These are phyloP conservation scores for Drosophila austrosaltans DNA, from an alignment of 2,888 invertebrate genomes.

Conservation along the genomic window DNA sequence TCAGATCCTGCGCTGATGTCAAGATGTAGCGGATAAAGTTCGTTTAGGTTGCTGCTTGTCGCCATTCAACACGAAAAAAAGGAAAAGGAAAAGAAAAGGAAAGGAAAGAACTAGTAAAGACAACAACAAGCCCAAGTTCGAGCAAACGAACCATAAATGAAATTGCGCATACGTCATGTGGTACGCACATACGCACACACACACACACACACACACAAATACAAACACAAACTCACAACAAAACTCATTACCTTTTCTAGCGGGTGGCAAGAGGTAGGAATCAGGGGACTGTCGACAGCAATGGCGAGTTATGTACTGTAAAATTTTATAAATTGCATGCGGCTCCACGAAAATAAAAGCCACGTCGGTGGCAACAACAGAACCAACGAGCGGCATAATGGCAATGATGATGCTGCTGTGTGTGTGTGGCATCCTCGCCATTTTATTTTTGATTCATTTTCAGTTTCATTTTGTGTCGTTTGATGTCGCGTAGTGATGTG, in stretches of 20 bases:
- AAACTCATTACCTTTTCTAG: slow-evolving; percentile 57
- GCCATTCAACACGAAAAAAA: slow-evolving; percentile 20
- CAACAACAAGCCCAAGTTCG: slow-evolving; percentile 50
- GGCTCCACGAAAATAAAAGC: slow-evolving; percentile 31
- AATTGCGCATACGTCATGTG: slow-evolving; percentile 70
- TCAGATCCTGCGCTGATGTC: slow-evolving; percentile 31
- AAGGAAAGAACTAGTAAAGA: slow-evolving; percentile 41
- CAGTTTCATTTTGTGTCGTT: slow-evolving; percentile 53
- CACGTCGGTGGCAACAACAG: slow-evolving; percentile 23
- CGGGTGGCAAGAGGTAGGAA: slow-evolving; percentile 25
- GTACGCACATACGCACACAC: slow-evolving; percentile 28
- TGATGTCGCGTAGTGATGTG: slow-evolving; percentile 32
- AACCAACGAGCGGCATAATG: slow-evolving; percentile 44
- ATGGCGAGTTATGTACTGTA: slow-evolving; percentile 56
- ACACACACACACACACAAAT: slow-evolving; percentile 25
- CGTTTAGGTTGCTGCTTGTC: slow-evolving; percentile 34
- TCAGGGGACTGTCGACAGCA: not conserved
- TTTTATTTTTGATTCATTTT: slow-evolving; percentile 62
- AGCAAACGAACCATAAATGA: slow-evolving; percentile 61
- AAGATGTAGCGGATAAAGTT: slow-evolving; percentile 35
- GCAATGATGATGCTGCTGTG: slow-evolving; percentile 46
- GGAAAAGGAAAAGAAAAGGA: too few species aligned
- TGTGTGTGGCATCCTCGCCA: slow-evolving; percentile 49
- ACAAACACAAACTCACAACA: slow-evolving; percentile 43
- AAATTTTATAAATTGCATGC: slow-evolving; percentile 63